A percentile compares a stretch with the other conserved stretches of the same genome.
These are phyloP conservation scores for Paraescarpia echinospica DNA, from an alignment of 1,140 invertebrate species.

Conservation along the genomic window DNA sequence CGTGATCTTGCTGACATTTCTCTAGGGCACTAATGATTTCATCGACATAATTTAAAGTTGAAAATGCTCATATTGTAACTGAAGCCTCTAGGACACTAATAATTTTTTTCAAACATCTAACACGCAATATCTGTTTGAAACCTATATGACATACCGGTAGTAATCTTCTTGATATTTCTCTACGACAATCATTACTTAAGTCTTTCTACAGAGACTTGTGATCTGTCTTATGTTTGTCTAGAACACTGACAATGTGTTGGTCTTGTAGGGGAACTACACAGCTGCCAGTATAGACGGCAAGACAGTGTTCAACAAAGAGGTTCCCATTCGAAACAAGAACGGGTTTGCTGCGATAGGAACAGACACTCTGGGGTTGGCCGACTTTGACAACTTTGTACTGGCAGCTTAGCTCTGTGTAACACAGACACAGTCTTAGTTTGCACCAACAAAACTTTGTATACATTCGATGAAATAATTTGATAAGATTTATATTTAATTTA, in stretches of 20 bases:
- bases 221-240: no score
- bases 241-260: neutral
- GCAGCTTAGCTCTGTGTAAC: neutral
- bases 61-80: no score
- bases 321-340: slow-evolving; percentile 26
- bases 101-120: no score
- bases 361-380: slow-evolving; percentile 43
- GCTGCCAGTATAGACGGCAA: slow-evolving; percentile 36
- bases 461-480: neutral
- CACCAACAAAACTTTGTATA: neutral
- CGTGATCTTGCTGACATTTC: no score
- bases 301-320: slow-evolving; percentile 32
- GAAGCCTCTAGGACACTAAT: no score
- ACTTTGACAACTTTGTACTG: slow-evolving; percentile 43
- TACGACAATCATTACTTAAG: no score
- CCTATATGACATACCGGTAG: no score
- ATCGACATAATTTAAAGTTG: no score
- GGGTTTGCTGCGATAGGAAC: slow-evolving; percentile 47
- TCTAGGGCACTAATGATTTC: no score
- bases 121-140: no score
- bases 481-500: neutral
- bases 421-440: neutral
- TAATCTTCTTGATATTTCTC: no score
- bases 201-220: no score
- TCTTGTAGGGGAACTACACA: slow-evolving; percentile 30